Base-by-base conservation (phyloP, 2,797 vertebrate genomes). In the Sciurus vulgaris region DNA sequence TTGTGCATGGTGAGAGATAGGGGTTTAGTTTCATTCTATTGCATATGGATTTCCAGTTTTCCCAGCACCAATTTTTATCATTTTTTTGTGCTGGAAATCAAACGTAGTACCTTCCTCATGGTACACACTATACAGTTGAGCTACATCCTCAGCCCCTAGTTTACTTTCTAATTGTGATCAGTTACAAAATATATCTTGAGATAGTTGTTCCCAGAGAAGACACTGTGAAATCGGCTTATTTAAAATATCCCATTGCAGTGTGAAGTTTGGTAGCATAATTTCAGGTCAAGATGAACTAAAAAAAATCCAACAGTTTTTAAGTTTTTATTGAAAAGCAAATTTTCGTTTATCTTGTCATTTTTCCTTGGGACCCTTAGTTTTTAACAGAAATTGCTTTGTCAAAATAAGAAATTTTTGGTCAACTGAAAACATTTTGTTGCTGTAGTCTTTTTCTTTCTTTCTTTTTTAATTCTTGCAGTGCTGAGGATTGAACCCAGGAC, bases 391-490 rank as follows among this genome's bases (percentile, higher is more conserved):
- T 67, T 89, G 17, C 74, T 63, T 86, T 92, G 44, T 59, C 86
- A 88, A 95, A 86, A 67, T 28, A 61, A 51, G 61, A 85, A 70
- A 20, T 41, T 93, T 90, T 88, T 87, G 92, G 38, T 74, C 41
- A 70, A 91, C 38, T 63, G 61, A 89, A 6, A 87, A 78, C 38
- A 14, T 74, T 84, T 91, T 88, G 28, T 93, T 70, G 4, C 47
- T 81, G 1, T 51, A 54, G 41, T 94, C 94, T 95, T 96, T 63
- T 83, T 81, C 81, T n/a, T 87, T 22, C 24, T 22, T 5, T 22
- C 24, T 59, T 6, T 15, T 30, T 33, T 5, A 61, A 61, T 67
- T 67, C 33, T 67, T n/a, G 33, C 59, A 61, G 14, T 67, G 12
- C 33, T 67, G 63, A n/a, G 65, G 15, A 67, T n/a, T 67, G 15